phyloP scores from a whole-genome alignment of 2,797 vertebrate species.

The Bradypus variegatus region DNA sequence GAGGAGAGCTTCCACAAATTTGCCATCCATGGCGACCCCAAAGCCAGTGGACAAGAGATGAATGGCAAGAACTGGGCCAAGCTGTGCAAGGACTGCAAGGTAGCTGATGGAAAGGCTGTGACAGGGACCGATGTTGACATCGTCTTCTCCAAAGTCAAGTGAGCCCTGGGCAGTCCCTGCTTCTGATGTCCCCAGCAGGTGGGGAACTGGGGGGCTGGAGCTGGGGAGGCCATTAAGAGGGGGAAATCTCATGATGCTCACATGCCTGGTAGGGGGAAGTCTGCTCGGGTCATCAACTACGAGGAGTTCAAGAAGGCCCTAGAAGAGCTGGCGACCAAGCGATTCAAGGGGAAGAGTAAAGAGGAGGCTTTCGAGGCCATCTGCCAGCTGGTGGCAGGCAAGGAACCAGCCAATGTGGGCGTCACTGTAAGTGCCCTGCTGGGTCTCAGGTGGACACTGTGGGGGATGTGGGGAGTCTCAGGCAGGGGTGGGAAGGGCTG shows the following conservation, averaged over 20 bases:
- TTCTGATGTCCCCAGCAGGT: conserved; percentile 19
- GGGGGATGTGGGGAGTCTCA: neutral
- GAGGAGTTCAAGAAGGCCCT: conserved; percentile 91
- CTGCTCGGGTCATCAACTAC: conserved; percentile 87
- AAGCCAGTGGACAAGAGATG: conserved; percentile 89
- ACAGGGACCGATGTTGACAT: conserved; percentile 92
- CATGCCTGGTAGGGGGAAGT: conserved; percentile 80
- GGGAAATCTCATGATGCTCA: neutral
- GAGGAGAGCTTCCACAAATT: conserved; percentile 88
- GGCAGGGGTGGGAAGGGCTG: neutral
- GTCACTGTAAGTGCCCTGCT: conserved; percentile 83
- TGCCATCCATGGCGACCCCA: conserved; percentile 89
- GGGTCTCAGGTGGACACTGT: neutral
- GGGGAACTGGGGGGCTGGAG: neutral
- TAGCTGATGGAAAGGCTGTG: conserved; percentile 85
- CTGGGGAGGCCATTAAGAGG: neutral
- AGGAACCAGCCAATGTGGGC: conserved; percentile 84
- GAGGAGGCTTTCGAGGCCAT: conserved; percentile 86
- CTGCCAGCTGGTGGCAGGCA: conserved; percentile 84
- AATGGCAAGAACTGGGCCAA: conserved; percentile 98
- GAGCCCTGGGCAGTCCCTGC: conserved; percentile 63
- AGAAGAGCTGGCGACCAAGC: conserved; percentile 86
- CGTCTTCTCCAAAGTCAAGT: conserved; percentile 98
- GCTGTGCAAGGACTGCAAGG: conserved; percentile 96
- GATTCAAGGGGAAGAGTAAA: conserved; percentile 90